Evolutionary conservation across 2,888 invertebrate genomes (phyloP), one percentile per base, ranked within the genome.

Genomic region (Ochlodes sylvanus): DNA sequence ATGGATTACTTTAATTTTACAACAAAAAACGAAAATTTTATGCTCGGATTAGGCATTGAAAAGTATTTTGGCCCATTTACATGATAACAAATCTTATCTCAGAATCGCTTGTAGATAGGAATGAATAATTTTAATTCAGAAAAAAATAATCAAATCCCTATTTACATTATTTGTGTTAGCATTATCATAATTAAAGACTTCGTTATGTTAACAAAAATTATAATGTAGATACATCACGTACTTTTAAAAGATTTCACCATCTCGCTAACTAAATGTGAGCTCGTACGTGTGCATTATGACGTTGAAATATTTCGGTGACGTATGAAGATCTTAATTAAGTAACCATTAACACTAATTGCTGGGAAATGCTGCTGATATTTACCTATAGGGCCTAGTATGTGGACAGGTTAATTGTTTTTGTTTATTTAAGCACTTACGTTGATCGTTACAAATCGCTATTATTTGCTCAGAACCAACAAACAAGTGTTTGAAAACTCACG

Each of bases 311-410:
- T 47, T 38, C 3, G 38, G 38, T 38, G 38, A 38, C 38, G 38
- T 38, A 38, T 12, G 44, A 44, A 55, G 44, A 19, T 17, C 9
- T 50, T 61, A 27, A 54, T 63, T 56, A 34, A 56, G 44, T 19
- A 56, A 27, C 32, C 58, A 65, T 58, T 58, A 38, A 57, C 41
- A 27, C 58, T n/a, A 38, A 41, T 50, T 52, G 61, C 12, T 50
- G 32, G 32, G 50, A 50, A 50, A 34, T 61, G 61, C 32, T 27
- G 27, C 38, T 42, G 38, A 61, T 62, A 64, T 65, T 72, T 71
- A 68, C 56, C 69, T 15, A 56, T 74, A 69, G 70, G 69, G 42
- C n/a, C 15, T 42, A n/a, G 58, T 73, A 69, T 66, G 70, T 74
- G 21, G 14, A 10, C 42, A n/a, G 42, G 19, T 14, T 14, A 32